Percentiles rank a stretch among this genome's conserved stretches.
Conservation (phyloP, 2,797 vertebrate species). For the Adrianichthys oophorus region DNA sequence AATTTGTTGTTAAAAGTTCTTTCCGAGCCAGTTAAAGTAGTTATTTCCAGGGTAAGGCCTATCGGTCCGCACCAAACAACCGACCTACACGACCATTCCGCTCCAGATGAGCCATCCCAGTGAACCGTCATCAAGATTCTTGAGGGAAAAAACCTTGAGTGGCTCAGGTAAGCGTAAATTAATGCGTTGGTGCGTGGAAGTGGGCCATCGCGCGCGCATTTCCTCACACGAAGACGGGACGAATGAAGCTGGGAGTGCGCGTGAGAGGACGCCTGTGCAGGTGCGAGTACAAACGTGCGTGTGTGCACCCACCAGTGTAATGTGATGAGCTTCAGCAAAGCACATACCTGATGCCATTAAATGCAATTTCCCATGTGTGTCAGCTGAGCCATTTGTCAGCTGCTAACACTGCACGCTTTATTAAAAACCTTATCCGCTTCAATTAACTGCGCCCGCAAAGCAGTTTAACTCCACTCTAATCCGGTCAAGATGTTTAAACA, state of each 20-base stretch:
- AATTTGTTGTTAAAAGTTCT: neutral
- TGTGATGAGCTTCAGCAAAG: conserved; percentile 77
- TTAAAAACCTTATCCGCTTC: conserved; percentile 84
- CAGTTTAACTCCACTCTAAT: conserved; percentile 82
- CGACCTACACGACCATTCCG: conserved; percentile 15
- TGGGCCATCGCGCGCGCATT: conserved; percentile 27
- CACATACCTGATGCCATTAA: conserved; percentile 83
- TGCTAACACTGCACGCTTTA: conserved; percentile 83
- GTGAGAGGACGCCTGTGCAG: conserved; percentile 27
- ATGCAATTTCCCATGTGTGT: conserved; percentile 81
- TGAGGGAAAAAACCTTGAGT: conserved; percentile 66
- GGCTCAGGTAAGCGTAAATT: conserved; percentile 65
- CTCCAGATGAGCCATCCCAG: conserved; percentile 24
- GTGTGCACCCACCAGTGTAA: conserved; percentile 72
- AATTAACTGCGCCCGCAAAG: conserved; percentile 81
- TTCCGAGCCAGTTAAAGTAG: neutral
- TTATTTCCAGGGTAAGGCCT: conserved; percentile 4
- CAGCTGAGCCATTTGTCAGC: conserved; percentile 81
- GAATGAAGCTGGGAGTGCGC: conserved; percentile 39
- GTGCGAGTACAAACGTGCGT: conserved; percentile 31
- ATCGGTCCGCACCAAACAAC: neutral
- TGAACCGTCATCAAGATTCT: conserved; percentile 65
- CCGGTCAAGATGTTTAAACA: conserved; percentile 81
- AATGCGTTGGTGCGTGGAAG: conserved; percentile 38
- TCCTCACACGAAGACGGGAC: conserved; percentile 3